These are phyloP conservation scores for Isurus oxyrinchus DNA, from an alignment of 2,113 vertebrate species.

Conservation along the genomic window DNA sequence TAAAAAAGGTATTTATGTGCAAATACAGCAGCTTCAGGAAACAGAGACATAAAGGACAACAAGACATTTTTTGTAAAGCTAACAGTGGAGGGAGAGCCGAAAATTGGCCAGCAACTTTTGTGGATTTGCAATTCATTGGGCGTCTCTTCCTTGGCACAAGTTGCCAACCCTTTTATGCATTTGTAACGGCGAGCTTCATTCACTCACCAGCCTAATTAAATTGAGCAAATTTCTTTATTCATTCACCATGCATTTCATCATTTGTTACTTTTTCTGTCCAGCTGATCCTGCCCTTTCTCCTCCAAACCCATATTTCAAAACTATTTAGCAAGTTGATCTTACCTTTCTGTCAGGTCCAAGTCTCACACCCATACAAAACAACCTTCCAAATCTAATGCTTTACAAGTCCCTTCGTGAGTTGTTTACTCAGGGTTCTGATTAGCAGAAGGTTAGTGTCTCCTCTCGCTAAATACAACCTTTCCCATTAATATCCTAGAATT, in stretches of 20 bases:
- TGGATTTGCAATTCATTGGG: neutral
- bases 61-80: neutral
- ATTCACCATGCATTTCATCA: neutral
- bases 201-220: neutral
- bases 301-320: neutral
- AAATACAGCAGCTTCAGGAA: neutral
- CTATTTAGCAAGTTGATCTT: neutral
- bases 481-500: neutral
- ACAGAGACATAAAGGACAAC: neutral
- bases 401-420: neutral
- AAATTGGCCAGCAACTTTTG: neutral
- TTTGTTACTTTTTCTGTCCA: neutral
- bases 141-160: neutral
- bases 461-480: neutral
- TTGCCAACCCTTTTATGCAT: neutral
- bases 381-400: neutral
- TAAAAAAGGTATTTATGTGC: neutral
- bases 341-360: neutral
- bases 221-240: neutral
- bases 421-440: neutral
- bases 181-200: neutral
- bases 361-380: neutral
- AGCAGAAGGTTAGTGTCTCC: neutral
- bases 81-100: neutral
- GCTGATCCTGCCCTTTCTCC: neutral